Evolutionary conservation across 2,888 invertebrate species (phyloP), one percentile per base, ranked within the genome.

Genomic region (Cheilosia vernalis): DNA sequence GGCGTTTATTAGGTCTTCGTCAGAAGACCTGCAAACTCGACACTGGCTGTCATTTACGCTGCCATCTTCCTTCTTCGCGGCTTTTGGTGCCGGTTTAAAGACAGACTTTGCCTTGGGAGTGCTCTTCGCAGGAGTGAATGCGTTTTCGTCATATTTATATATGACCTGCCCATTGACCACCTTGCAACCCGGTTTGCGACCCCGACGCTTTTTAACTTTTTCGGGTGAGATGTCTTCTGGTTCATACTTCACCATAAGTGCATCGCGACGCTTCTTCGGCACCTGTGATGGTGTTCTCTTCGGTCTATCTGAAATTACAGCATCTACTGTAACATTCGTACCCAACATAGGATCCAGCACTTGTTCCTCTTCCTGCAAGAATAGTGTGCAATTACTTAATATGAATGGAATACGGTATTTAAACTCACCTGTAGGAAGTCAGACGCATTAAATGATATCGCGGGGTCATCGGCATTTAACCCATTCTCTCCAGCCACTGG

Each of bases 21-120:
- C 89, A 13, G 89, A 87, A 13, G 89, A 87, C 30, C 90, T 90
- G 81, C 92, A 92, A 4, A 92, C 90, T 1, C 92, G 90, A 66
- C 92, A 92, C 66, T 91, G 91, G 40, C 90, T 89, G 67, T 91
- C 91, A 63, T 92, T 90, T 1, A 92, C 90, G 0, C 79, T 80
- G 42, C 88, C 89, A 5, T 87, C 84, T 37, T 85, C 76, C 0
- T 87, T 78, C 40, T 89, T 88, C 4, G 85, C 70, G 0, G 73
- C 78, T 1, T 73, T 87, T 1, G 87, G 72, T 0, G 81, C 60
- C 19, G 87, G 72, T 10, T 86, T 21, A 10, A 24, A 13, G 10
- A 9, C 30, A 1, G 61, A 40, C 2, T 40, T 55, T 0, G n/a
- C 53, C 21, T 33, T 55, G 6, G 40, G 61, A 17, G 51, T 40